These are phyloP conservation scores for Danaus plexippus DNA, from an alignment of 1,140 invertebrate genomes.

Conservation along the genomic window DNA sequence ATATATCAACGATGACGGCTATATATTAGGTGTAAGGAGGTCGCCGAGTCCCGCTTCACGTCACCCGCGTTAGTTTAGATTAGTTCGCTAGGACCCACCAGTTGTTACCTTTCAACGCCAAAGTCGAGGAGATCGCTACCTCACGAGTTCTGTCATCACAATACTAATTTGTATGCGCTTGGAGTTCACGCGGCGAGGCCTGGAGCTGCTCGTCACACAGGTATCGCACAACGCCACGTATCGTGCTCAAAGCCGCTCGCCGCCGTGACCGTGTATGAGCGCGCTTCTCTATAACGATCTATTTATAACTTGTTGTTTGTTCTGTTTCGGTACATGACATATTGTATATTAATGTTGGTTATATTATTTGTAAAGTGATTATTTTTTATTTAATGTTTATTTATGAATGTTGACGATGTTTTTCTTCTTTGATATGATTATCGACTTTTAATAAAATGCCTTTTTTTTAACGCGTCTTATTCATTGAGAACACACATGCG, in stretches of 20 bases:
- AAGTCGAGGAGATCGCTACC: constrained; percentile 6
- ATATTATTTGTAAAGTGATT: not conserved
- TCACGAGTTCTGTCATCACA: not conserved
- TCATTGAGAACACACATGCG: not conserved
- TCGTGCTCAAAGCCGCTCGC: too few species aligned
- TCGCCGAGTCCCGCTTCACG: constrained; percentile 26
- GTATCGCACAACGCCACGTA: too few species aligned
- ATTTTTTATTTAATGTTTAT: constrained; percentile 23
- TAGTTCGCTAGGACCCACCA: constrained; percentile 62
- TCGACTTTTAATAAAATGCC: constrained; percentile 50
- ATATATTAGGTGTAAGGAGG: constrained; percentile 1
- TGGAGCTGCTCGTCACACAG: too few species aligned
- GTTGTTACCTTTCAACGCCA: too few species aligned
- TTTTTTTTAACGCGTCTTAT: constrained; percentile 36
- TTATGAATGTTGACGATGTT: constrained; percentile 65
- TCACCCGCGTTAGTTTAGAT: constrained; percentile 41
- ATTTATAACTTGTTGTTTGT: too few species aligned
- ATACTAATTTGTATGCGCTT: too few species aligned
- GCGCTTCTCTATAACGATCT: too few species aligned
- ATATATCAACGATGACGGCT: constrained; percentile 44
- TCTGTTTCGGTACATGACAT: too few species aligned
- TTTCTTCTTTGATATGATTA: constrained; percentile 64
- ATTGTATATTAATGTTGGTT: too few species aligned
- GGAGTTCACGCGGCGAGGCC: too few species aligned
- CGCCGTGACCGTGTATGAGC: too few species aligned